These are phyloP conservation scores for Siphonodentalium dalli DNA, from an alignment of 2,888 invertebrate species.

Conservation along the genomic window DNA sequence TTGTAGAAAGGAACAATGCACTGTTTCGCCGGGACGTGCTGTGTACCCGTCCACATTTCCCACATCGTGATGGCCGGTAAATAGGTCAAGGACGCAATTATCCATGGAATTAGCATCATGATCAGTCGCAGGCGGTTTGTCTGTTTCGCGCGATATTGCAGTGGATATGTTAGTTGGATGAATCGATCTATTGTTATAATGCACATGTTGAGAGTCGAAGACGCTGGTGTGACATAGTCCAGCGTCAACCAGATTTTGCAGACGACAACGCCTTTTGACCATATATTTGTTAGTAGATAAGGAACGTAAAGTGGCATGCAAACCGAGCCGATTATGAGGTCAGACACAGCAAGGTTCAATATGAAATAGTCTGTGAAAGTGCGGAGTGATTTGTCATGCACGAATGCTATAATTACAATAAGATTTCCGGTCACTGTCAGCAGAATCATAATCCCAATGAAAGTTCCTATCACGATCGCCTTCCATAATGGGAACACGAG, in stretches of 20 bases:
- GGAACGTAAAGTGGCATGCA: slow-evolving; percentile 35
- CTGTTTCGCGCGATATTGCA: slow-evolving; percentile 31
- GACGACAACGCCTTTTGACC: slow-evolving; percentile 30
- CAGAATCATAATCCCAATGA: slow-evolving; percentile 23
- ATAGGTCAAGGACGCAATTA: slow-evolving; percentile 32
- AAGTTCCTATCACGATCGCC: slow-evolving; percentile 19
- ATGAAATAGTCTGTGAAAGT: slow-evolving; percentile 45
- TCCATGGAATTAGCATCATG: slow-evolving; percentile 36
- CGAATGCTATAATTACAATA: slow-evolving; percentile 38
- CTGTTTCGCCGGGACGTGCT: slow-evolving; percentile 21
- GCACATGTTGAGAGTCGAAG: slow-evolving; percentile 39
- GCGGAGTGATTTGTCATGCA: slow-evolving; percentile 30
- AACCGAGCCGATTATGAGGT: slow-evolving; percentile 39
- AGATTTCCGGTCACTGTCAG: slow-evolving; percentile 33
- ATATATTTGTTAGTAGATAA: slow-evolving; percentile 32
- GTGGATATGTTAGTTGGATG: slow-evolving; percentile 33
- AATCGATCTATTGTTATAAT: slow-evolving; percentile 43
- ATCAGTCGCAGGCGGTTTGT: slow-evolving; percentile 22
- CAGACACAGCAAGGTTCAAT: slow-evolving; percentile 40
- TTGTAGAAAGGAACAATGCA: slow-evolving; percentile 34
- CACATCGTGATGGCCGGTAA: slow-evolving; percentile 37
- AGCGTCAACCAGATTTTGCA: slow-evolving; percentile 39
- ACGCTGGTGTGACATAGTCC: slow-evolving; percentile 39
- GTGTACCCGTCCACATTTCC: slow-evolving; percentile 25
- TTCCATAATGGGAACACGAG: no score